A percentile compares a stretch with the other conserved stretches of the same genome.
phyloP scores from a whole-genome alignment of 2,113 vertebrate genomes.

The Antigone vipio region DNA sequence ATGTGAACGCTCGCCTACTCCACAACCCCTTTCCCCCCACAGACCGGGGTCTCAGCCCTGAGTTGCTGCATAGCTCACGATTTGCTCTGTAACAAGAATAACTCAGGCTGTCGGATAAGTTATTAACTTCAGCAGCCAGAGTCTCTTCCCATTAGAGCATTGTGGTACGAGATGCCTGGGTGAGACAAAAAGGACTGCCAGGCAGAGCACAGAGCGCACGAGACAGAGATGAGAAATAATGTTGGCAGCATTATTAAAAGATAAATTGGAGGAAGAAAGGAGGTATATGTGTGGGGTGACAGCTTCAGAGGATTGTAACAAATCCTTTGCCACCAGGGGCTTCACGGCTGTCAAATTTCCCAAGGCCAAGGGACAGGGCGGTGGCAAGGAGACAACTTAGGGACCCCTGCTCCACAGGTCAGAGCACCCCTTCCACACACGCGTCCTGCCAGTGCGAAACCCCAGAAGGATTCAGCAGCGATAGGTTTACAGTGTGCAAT shows the following conservation, averaged over 20 bases:
- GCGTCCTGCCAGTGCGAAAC: not conserved
- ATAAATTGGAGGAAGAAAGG: not conserved
- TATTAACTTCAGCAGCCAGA: not conserved
- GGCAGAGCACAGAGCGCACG: not conserved
- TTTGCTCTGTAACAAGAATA: not conserved
- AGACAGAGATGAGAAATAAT: not conserved
- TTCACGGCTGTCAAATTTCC: not conserved
- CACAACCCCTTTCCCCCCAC: not conserved
- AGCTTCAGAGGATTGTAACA: not conserved
- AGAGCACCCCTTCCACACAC: not conserved
- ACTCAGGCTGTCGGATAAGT: not conserved
- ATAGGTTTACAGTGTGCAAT: fast-evolving
- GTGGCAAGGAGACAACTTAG: not conserved
- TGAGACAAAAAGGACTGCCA: not conserved
- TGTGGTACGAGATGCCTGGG: not conserved
- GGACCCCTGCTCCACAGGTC: not conserved
- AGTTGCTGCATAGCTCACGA: not conserved
- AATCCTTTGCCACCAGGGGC: not conserved
- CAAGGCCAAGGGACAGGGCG: not conserved
- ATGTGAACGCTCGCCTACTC: fast-evolving
- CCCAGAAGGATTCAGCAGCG: not conserved
- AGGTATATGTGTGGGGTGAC: not conserved
- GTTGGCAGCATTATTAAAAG: conserved; percentile 11
- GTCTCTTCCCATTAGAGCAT: conserved; percentile 3
- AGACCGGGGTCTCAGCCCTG: not conserved